A percentile compares a stretch with the other conserved stretches of the same genome.
These are phyloP conservation scores for Falco peregrinus DNA, from an alignment of 2,797 vertebrate genomes.

Conservation along the genomic window DNA sequence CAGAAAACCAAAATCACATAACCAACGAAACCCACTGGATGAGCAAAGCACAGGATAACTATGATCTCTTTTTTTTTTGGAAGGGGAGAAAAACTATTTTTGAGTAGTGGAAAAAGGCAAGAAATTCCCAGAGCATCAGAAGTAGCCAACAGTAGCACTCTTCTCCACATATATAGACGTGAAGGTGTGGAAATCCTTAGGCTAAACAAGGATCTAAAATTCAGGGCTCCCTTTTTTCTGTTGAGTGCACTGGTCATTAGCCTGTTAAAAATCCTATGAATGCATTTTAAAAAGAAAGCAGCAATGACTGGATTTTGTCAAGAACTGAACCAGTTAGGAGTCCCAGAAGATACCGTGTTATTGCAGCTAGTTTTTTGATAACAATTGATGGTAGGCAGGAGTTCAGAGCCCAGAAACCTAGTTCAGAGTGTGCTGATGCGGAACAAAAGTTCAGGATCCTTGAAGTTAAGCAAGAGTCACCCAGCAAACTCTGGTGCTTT, in stretches of 20 bases:
- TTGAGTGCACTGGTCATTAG: background rate
- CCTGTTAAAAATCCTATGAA: background rate
- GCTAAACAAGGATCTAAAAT: background rate
- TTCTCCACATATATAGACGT: background rate
- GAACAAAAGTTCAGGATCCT: background rate
- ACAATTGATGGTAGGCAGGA: background rate
- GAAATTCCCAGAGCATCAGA: background rate
- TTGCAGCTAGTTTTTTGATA: background rate
- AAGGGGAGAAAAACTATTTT: background rate
- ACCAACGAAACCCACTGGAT: background rate
- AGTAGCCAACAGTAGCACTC: background rate
- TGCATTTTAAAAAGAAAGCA: background rate
- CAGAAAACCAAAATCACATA: background rate
- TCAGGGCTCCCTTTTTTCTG: background rate
- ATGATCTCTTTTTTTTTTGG: background rate
- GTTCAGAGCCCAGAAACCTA: background rate
- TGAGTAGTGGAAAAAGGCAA: background rate
- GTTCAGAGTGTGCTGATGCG: background rate
- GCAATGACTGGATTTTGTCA: background rate
- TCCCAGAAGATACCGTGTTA: background rate
- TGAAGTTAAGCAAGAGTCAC: rapidly evolving
- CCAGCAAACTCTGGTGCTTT: background rate
- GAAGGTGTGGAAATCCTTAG: background rate
- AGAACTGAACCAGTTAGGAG: rapidly evolving
- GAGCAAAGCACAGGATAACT: background rate